Percentiles rank a stretch among this genome's conserved stretches.
Evolutionary conservation across 2,113 vertebrate species (phyloP).

Genomic region (Apus apus): DNA sequence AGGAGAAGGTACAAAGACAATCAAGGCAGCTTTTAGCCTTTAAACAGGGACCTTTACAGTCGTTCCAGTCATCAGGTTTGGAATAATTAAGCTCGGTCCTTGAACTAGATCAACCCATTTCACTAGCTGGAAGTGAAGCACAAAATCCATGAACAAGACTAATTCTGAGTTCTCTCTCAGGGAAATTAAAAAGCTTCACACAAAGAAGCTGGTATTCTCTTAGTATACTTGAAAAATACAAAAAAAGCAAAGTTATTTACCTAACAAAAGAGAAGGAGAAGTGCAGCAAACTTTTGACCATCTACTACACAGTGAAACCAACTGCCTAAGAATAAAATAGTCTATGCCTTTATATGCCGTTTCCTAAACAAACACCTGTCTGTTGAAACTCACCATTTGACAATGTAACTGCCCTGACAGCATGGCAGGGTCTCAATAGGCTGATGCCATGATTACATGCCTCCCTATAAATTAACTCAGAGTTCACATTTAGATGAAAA

Average conservation of each 20-base stretch:
- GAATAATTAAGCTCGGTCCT: background rate
- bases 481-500: background rate
- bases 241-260: background rate
- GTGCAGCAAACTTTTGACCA: background rate
- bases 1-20: background rate
- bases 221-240: no score
- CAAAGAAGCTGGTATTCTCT: background rate
- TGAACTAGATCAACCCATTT: background rate
- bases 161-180: background rate
- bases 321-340: background rate
- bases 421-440: background rate
- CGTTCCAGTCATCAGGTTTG: background rate
- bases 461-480: background rate
- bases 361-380: background rate
- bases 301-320: background rate
- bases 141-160: background rate
- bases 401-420: accelerated
- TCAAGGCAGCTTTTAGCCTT: background rate
- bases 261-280: background rate
- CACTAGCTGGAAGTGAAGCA: background rate
- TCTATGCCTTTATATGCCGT: background rate
- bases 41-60: background rate
- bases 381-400: background rate
- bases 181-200: background rate
- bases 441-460: background rate